These are phyloP conservation scores for Apodemia mormo DNA, from an alignment of 2,888 invertebrate species.

Conservation along the genomic window DNA sequence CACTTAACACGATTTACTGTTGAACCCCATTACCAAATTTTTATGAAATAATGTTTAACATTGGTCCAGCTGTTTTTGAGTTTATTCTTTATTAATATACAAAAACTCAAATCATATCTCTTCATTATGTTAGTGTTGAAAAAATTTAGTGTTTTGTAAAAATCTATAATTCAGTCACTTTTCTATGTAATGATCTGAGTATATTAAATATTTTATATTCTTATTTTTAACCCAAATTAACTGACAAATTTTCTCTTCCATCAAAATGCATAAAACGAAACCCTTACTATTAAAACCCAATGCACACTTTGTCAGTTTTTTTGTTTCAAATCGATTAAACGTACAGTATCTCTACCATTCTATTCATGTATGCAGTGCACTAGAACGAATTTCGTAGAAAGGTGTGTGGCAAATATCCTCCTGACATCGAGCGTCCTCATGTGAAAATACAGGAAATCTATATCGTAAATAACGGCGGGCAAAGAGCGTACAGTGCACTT, in stretches of 20 bases:
- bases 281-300: background rate
- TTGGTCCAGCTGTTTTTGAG: no score
- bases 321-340: constrained; percentile 35
- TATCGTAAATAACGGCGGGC: constrained; percentile 22
- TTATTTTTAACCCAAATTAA: background rate
- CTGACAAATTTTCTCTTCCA: background rate
- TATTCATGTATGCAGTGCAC: constrained; percentile 35
- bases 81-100: no score
- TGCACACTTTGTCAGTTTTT: background rate
- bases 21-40: no score
- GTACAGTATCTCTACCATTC: constrained; percentile 29
- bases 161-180: no score
- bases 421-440: constrained; percentile 24
- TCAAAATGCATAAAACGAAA: background rate
- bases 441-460: constrained; percentile 28
- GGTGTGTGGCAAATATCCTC: constrained; percentile 32
- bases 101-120: no score
- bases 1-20: no score
- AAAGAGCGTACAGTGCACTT: constrained; percentile 10
- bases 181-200: no score
- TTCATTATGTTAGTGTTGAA: no score
- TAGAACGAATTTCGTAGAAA: constrained; percentile 32
- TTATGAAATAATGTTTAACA: no score
- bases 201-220: no score
- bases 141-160: no score